Evolutionary conservation across 2,113 vertebrate species (phyloP).

Genomic region (Tachuris rubrigastra): DNA sequence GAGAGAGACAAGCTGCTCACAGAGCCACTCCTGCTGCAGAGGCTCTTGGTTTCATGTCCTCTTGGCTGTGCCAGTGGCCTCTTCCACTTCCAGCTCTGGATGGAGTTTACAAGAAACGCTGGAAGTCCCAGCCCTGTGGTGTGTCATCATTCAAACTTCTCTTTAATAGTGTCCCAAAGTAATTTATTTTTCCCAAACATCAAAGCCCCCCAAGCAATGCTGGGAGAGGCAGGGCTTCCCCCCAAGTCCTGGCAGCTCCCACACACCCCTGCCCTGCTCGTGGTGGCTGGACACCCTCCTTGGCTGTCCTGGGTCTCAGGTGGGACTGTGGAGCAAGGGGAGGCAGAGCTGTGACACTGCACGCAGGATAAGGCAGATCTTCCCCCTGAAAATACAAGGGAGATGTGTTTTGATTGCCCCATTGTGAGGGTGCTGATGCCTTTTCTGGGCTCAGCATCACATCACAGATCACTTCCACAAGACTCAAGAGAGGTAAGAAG

Average conservation of each 20-base stretch:
- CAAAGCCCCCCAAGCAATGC: not conserved
- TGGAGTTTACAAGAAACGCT: not conserved
- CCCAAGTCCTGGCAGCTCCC: rapidly evolving
- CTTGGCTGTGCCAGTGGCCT: not conserved
- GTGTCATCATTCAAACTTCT: conserved; percentile 2
- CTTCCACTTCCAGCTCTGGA: conserved; percentile 25
- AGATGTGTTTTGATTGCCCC: not conserved
- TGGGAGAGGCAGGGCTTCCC: not conserved
- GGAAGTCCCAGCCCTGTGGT: not conserved
- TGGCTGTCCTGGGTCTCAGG: not conserved
- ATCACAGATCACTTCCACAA: not conserved
- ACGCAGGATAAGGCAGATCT: rapidly evolving
- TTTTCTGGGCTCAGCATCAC: not conserved
- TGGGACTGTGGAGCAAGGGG: not conserved
- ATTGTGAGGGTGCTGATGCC: not conserved
- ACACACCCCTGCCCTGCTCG: rapidly evolving
- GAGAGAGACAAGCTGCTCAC: not conserved
- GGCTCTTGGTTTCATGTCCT: not conserved
- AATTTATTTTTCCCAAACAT: not conserved
- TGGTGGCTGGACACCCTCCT: not conserved
- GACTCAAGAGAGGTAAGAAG: not conserved
- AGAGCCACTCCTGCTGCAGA: not conserved
- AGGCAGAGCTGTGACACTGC: not conserved
- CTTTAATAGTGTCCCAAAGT: not conserved
- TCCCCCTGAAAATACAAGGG: not conserved